Base-by-base conservation (phyloP, 2,888 invertebrate species). In the Linnaemya tessellans region DNA sequence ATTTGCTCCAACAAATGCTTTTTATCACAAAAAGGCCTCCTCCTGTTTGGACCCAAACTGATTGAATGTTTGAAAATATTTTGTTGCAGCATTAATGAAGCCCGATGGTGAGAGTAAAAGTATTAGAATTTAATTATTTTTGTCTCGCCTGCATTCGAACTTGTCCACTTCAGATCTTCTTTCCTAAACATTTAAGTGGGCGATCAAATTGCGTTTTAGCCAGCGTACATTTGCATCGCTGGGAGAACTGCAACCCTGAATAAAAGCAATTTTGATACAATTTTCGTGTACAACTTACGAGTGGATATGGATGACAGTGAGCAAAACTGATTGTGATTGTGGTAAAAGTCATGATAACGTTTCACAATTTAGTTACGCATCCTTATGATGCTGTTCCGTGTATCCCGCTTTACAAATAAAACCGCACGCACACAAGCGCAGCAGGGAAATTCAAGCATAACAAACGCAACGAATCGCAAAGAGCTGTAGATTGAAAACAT, bases 381-480 rank as follows among this genome's bases (percentile, higher is more conserved):
- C 85, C 85, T 85, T 85, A 85, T 81, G 58, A 71, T 58, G 65
- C 65, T 64, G 51, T 56, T 75, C 46, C 38, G 13, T 78, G 46
- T 78, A 62, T 68, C 54, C 54, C 11, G 11, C 8, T 62, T 68
- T 73, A 20, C n/a, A 49, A 79, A 43, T 56, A 62, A 80, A 84
- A 77, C 62, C 82, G 25, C 68, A 64, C 41, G 73, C 41, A 70
- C 38, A 30, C 68, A 64, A 30, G 74, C 41, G 70, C 64, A 67
- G 46, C 49, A 60, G 56, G 60, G 41, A 65, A 56, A 62, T 80
- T 80, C 74, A 35, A 79, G 35, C 51, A 65, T 70, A 82, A 82
- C 79, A 74, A 85, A 85, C 85, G 82, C 62, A 85, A 71, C 85
- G 81, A 85, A 85, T 85, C 71, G 81, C 68, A 49, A 62, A 75